phyloP scores from a whole-genome alignment of 2,113 vertebrate genomes.

The Rhabdomys dilectus region DNA sequence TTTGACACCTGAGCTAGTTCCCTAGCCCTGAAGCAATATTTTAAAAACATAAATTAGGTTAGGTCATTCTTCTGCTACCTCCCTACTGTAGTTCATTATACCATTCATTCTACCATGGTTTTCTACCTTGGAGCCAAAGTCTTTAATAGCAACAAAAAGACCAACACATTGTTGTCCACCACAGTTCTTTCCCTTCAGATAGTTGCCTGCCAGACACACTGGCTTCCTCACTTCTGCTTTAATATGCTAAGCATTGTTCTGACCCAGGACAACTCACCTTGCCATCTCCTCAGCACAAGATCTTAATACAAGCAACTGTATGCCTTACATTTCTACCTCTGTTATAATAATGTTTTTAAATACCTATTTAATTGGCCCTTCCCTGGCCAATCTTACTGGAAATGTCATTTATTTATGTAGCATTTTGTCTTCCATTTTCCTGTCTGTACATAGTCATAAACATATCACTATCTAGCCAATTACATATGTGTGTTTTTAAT shows the following conservation, averaged over 20 bases:
- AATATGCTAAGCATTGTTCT: background rate
- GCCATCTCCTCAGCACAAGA: background rate
- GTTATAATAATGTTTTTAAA: background rate
- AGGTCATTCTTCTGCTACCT: background rate
- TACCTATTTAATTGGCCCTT: background rate
- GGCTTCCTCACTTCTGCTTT: background rate
- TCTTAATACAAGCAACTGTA: background rate
- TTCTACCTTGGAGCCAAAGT: background rate
- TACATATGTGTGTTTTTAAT: background rate
- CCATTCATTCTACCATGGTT: background rate
- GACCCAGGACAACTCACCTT: background rate
- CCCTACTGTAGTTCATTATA: too few species aligned
- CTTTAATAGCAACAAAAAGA: background rate
- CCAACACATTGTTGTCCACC: background rate
- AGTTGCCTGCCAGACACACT: background rate
- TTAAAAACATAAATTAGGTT: background rate
- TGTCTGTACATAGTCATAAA: slow-evolving; percentile 1
- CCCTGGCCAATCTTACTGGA: background rate
- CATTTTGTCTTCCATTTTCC: background rate
- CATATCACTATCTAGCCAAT: background rate
- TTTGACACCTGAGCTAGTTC: background rate
- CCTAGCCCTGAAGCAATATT: background rate
- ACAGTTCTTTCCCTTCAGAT: background rate
- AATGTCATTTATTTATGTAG: background rate
- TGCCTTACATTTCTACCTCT: background rate